These are phyloP conservation scores for Paramisgurnus dabryanus DNA, from an alignment of 2,113 vertebrate species.

Conservation along the genomic window DNA sequence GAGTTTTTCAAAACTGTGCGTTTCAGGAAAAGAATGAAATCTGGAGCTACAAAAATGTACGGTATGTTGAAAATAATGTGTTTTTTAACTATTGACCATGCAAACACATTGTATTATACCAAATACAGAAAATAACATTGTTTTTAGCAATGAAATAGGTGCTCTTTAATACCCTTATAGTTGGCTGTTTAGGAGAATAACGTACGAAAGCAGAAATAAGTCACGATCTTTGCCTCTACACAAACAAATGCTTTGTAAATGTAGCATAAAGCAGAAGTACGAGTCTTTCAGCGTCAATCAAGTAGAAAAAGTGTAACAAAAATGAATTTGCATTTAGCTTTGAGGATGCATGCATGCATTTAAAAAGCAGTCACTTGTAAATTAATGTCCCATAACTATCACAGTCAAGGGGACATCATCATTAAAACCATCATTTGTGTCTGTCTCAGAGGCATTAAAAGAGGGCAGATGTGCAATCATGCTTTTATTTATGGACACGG, in stretches of 20 bases:
- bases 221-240: background rate
- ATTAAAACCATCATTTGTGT: slow-evolving; percentile 39
- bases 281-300: no score
- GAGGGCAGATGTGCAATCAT: slow-evolving; percentile 36
- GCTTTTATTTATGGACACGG: slow-evolving; percentile 25
- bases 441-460: slow-evolving; percentile 19
- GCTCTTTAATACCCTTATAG: no score
- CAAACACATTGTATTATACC: no score
- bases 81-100: no score
- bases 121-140: no score
- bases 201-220: background rate
- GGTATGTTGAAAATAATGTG: no score
- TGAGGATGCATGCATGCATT: background rate
- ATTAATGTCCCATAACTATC: background rate
- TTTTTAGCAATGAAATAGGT: no score
- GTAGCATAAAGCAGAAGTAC: background rate
- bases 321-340: background rate
- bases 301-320: no score
- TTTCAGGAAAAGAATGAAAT: no score
- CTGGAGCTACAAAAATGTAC: no score
- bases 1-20: no score
- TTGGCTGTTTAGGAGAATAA: background rate
- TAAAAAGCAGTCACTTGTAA: background rate
- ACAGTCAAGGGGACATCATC: slow-evolving; percentile 31
- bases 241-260: background rate